Conservation (phyloP, 2,888 invertebrate genomes). For the Eupithecia subumbrata region DNA sequence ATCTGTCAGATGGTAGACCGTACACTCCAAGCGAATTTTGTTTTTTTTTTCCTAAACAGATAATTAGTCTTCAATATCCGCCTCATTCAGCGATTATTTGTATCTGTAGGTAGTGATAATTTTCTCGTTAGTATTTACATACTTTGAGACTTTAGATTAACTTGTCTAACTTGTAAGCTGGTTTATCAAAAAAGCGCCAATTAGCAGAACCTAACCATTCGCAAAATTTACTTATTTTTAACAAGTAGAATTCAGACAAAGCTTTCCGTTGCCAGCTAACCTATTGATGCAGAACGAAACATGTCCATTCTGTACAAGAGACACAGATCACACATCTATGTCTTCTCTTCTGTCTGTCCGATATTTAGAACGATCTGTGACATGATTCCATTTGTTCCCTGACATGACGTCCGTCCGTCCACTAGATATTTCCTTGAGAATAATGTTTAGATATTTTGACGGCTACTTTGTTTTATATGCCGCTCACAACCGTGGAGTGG, state of each 20-base stretch:
- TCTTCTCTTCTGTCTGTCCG: constrained; percentile 39
- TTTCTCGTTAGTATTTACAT: neutral
- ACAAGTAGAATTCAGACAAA: neutral
- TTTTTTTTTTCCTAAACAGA: neutral
- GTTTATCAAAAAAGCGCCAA: neutral
- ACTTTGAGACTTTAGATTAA: neutral
- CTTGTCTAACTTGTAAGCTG: neutral
- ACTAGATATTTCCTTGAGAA: constrained; percentile 55
- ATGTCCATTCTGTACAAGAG: constrained; percentile 7
- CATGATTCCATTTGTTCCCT: constrained; percentile 65
- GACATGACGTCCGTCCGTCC: constrained; percentile 42
- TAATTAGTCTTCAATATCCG: neutral
- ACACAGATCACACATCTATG: constrained; percentile 32
- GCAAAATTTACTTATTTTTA: neutral
- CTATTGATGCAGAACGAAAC: neutral
- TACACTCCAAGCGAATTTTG: neutral
- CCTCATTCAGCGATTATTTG: neutral
- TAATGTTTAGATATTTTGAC: constrained; percentile 54
- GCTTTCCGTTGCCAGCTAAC: neutral
- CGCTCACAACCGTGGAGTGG: constrained; percentile 43
- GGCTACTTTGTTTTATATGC: constrained; percentile 50
- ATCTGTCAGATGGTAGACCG: constrained; percentile 44
- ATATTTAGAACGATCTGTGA: constrained; percentile 63
- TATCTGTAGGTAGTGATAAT: neutral
- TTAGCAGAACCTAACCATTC: neutral